A percentile compares a stretch with the other conserved stretches of the same genome.
Conservation (phyloP, 1,140 invertebrate species). For the Nasonia giraulti region DNA sequence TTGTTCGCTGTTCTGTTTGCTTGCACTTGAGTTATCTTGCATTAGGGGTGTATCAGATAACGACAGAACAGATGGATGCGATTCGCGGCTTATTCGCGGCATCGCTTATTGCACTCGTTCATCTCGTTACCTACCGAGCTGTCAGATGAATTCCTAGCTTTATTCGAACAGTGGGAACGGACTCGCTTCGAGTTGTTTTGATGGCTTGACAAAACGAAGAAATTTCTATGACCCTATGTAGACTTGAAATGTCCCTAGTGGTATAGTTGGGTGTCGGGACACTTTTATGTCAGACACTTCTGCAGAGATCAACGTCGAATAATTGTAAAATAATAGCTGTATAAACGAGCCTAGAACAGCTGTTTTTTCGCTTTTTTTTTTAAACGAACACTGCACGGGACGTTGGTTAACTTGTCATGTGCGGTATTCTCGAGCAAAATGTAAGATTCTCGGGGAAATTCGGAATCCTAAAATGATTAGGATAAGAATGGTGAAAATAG, state of each 20-base stretch:
- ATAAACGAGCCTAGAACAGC: slow-evolving; percentile 29
- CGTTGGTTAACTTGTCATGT: slow-evolving; percentile 15
- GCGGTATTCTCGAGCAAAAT: neutral
- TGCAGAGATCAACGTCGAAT: neutral
- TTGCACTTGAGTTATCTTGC: neutral
- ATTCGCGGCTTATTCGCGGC: no score
- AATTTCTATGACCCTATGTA: neutral
- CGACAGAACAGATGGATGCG: no score
- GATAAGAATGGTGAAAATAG: slow-evolving; percentile 38
- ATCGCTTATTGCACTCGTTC: neutral
- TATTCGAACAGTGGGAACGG: neutral
- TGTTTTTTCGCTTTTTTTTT: slow-evolving; percentile 22
- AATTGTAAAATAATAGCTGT: neutral
- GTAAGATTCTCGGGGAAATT: neutral
- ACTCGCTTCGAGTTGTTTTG: neutral
- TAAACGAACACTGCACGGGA: neutral
- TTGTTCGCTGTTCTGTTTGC: neutral
- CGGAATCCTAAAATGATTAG: slow-evolving; percentile 36
- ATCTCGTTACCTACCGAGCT: neutral
- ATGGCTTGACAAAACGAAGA: neutral
- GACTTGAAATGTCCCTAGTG: neutral
- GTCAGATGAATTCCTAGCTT: neutral
- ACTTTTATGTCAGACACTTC: neutral
- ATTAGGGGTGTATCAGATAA: neutral
- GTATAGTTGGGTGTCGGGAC: neutral